Base-by-base conservation (phyloP, 2,888 invertebrate species). In the Leptopterna dolabrata region DNA sequence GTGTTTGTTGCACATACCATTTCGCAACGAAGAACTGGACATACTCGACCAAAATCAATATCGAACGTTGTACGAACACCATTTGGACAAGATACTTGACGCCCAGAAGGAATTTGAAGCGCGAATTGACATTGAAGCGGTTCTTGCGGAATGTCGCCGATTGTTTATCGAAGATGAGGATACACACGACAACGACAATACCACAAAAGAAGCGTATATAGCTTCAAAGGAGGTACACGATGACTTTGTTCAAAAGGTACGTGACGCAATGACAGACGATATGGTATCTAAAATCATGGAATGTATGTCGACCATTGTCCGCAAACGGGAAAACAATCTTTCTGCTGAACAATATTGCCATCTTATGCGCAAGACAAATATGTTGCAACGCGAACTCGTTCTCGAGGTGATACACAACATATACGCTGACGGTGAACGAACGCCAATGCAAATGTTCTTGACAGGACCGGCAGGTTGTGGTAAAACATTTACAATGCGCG, bases 141-240 rank as follows among this genome's bases (percentile, higher is more conserved):
- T 71, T 16, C 71, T 71, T 19, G 71, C 71, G 13, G 80, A 88
- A 30, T 82, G 14, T 71, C 45, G 51, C 24, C 63, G 70, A 83
- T 63, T 83, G 51, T 27, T 19, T 55, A 70, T 63, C n/a, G 63
- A 27, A 73, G 82, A 70, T 19, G 29, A 55, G 16, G 55, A n/a
- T 19, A 16, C 7, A 55, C 16, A 55, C 55, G 19, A 19, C 16
- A 9, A 83, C 3, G 83, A 24, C 41, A n/a, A 11, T 4, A 87
- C 19, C 16, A 13, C 29, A 87, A 13, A 3, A 51, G 30, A 45
- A 45, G 29, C 41, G 55, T 87, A 41, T n/a, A n/a, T n/a, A n/a
- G n/a, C n/a, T n/a, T n/a, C n/a, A n/a, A n/a, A n/a, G n/a, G n/a
- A n/a, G n/a, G 45, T 86, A 16, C 24, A n/a, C 13, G 47, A 13